Evolutionary conservation across 2,797 vertebrate species (phyloP), one percentile per base, ranked within the genome.

Genomic region (Helarctos malayanus): DNA sequence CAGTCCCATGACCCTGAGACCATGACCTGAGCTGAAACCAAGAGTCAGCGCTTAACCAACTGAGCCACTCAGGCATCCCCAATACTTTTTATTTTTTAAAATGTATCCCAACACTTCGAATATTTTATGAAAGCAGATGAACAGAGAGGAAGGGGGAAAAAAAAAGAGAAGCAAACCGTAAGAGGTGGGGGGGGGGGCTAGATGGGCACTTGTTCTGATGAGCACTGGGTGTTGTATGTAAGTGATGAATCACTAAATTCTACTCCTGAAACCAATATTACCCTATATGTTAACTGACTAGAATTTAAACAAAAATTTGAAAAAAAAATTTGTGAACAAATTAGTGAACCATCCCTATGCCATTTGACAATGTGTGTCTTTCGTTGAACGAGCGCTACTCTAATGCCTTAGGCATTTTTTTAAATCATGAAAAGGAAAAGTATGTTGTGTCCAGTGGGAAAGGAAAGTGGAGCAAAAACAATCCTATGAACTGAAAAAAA

Each of bases 241-340:
- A 68, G n/a, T 38, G 65, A 68, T 35, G n/a, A 68, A 35, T 38
- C n/a, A 35, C 65, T 68, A 68, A 38, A 68, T 68, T 68, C 65
- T 68, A 10, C 18, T 21, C 65, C 65, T 21, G 65, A 35, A 68
- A 68, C 65, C 18, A 68, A 38, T 68, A 68, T 21, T 68, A 38
- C 9, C 21, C 65, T 68, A 21, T 35, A 35, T 68, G 18, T 68
- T 38, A 68, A 35, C 65, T 68, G 35, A 68, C n/a, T 68, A 35
- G 65, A 21, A 68, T 68, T 68, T 35, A 38, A 68, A 68, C 18
- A 35, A 35, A 35, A 68, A 35, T 68, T 68, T 35, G 65, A 35
- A 35, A 35, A 68, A 95, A 45, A 65, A 47, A 52, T 59, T 92
- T 91, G 41, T 45, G 65, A 95, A 69, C 21, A 94, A 61, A 80